Evolutionary conservation across 1,140 invertebrate species (phyloP), one percentile per base, ranked within the genome.

Genomic region (Trichonephila clavipes): DNA sequence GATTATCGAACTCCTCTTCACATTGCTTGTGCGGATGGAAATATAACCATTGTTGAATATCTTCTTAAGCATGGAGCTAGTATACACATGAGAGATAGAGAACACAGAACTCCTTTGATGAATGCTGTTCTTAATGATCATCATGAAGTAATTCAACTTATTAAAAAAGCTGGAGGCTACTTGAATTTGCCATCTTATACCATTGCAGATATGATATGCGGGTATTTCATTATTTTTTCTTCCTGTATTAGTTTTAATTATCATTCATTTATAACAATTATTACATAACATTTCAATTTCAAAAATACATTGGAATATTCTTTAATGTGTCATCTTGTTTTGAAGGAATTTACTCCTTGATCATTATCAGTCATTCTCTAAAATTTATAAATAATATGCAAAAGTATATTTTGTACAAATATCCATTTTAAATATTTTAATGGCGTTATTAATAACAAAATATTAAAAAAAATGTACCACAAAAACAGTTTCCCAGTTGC

Each of bases 1-100:
- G 98, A 98, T 96, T 96, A 97, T 16, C 96, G 98, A 90, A 98
- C 98, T 0, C 97, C 98, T 0, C 96, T 99, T 1, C 98, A 99
- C 95, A 96, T 98, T 69, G 98, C 98, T 14, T 97, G 97, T 64
- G 96, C 97, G 69, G 96, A 97, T 94, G 98, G 98, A 0, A 97
- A 98, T 94, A 82, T 97, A 0, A 95, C 96, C 2, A 96, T 98
- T 0, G 97, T 98, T 0, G 96, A 97, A 94, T 97, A 97, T 96
- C 96, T 99, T 14, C 95, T 99, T 28, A 96, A 97, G 72, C 97
- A 98, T 95, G 98, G 98, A 1, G 98, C 98, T 0, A 98, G 97
- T 88, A 98, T 99, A n/a, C 98, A 99, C 94, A 96, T 97, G 62
- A 97, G 97, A 95, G 98, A 98, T 95, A 96, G 96, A 95, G 96